A percentile compares a stretch with the other conserved stretches of the same genome.
Conservation (phyloP, 2,888 invertebrate genomes). For the Silvanus unidentatus region DNA sequence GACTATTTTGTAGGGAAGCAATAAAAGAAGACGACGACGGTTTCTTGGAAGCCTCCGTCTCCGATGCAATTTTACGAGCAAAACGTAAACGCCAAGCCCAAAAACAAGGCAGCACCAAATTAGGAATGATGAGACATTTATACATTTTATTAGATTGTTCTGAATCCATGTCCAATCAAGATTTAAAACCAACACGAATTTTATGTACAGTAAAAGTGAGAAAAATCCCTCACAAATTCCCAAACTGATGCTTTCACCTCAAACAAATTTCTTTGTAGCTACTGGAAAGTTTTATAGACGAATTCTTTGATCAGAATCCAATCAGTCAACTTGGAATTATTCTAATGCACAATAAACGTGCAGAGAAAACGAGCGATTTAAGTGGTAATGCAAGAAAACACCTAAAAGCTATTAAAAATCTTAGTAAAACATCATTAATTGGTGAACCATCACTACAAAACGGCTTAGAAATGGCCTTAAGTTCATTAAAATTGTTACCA, state of each 20-base stretch:
- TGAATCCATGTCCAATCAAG: conserved; percentile 89
- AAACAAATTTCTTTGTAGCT: conserved; percentile 54
- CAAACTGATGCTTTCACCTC: no score
- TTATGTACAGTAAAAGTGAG: conserved; percentile 78
- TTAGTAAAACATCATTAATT: conserved; percentile 61
- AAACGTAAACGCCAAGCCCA: conserved; percentile 71
- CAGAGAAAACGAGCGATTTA: conserved; percentile 86
- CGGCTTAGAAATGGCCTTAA: conserved; percentile 80
- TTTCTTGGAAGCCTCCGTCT: conserved; percentile 81
- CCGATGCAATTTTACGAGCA: conserved; percentile 86
- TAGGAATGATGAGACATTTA: conserved; percentile 98
- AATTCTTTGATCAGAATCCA: conserved; percentile 98
- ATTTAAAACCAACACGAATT: conserved; percentile 89
- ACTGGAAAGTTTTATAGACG: conserved; percentile 87
- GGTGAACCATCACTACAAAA: conserved; percentile 98
- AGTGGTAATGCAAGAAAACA: conserved; percentile 82
- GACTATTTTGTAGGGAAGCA: conserved; percentile 66
- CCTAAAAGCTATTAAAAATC: conserved; percentile 60
- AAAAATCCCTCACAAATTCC: no score
- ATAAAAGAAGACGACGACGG: conserved; percentile 96
- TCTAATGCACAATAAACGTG: conserved; percentile 84
- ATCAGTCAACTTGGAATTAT: conserved; percentile 95
- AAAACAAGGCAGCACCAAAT: conserved; percentile 69
- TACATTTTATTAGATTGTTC: conserved; percentile 90
- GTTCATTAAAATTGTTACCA: conserved; percentile 81